A percentile compares a stretch with the other conserved stretches of the same genome.
Conservation (phyloP, 2,113 vertebrate species). For the Hippotragus niger region DNA sequence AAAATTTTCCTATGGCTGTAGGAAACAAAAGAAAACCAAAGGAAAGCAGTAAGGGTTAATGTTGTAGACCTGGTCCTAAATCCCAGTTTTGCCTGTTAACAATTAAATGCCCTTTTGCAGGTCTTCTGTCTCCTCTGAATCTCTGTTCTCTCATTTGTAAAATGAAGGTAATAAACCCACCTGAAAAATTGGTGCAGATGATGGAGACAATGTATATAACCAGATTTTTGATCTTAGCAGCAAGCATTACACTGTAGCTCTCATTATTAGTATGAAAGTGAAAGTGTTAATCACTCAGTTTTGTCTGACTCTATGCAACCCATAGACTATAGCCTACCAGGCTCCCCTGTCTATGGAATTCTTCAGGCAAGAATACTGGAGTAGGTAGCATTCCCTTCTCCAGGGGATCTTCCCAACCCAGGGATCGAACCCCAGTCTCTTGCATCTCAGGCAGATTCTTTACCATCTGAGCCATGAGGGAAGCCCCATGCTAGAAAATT, state of each 20-base stretch:
- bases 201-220: background rate
- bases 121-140: background rate
- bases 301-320: background rate
- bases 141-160: background rate
- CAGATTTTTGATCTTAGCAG: background rate
- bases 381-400: background rate
- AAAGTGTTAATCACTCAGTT: background rate
- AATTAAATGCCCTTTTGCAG: background rate
- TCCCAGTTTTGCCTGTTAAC: background rate
- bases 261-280: background rate
- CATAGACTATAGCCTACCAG: background rate
- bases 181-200: background rate
- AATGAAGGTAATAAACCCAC: background rate
- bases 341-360: background rate
- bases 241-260: background rate
- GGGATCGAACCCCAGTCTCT: background rate
- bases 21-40: background rate
- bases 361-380: background rate
- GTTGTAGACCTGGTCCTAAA: background rate
- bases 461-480: background rate
- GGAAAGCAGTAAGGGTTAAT: background rate
- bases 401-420: background rate
- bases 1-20: background rate
- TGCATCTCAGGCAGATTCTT: background rate
- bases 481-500: background rate